Conservation (phyloP, 2,797 vertebrate genomes). For the Rachycentron canadum region DNA sequence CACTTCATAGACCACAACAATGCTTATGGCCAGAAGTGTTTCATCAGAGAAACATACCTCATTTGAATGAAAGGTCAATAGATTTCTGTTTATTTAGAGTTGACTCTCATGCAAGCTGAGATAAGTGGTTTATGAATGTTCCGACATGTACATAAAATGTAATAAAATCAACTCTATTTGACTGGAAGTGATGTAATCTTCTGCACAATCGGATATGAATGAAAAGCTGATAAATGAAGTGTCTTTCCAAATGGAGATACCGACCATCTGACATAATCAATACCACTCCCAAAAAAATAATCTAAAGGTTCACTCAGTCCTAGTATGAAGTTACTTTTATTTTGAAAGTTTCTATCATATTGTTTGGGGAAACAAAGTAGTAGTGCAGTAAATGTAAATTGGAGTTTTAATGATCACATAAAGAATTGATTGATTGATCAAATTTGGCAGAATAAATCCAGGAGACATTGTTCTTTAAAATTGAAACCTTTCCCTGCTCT, state of each 20-base stretch:
- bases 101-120: background rate
- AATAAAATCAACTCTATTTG: background rate
- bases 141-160: background rate
- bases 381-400: background rate
- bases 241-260: background rate
- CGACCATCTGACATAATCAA: background rate
- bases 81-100: background rate
- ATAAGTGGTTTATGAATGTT: background rate
- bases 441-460: background rate
- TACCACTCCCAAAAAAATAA: background rate
- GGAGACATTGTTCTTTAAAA: background rate
- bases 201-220: background rate
- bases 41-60: background rate
- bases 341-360: background rate
- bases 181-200: background rate
- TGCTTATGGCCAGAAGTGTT: background rate
- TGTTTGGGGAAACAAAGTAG: background rate
- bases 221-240: too few relatives aligned
- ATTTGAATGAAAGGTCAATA: too few relatives aligned
- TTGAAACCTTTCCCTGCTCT: background rate
- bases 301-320: background rate
- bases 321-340: background rate
- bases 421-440: fast-evolving
- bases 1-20: constrained; percentile 30
- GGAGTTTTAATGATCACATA: background rate